Conservation (phyloP, 2,888 invertebrate species). For the Erpobdella octoculata region DNA sequence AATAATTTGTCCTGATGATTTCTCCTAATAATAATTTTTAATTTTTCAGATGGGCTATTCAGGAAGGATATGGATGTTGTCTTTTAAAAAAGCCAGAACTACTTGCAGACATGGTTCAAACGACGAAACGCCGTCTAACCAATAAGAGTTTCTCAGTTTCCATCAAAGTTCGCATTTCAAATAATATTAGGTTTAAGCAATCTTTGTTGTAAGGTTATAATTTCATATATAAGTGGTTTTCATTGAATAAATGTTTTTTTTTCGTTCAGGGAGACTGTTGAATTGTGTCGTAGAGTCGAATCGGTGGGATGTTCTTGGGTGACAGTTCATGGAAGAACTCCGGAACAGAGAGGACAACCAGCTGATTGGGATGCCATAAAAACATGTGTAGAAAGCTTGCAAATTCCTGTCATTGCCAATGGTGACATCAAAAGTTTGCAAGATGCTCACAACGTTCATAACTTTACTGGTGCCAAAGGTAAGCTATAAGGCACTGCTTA, state of each 20-base stretch:
- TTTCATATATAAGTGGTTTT: slow-evolving; percentile 8
- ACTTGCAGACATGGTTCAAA: slow-evolving; percentile 70
- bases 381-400: slow-evolving; percentile 64
- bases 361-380: slow-evolving; percentile 65
- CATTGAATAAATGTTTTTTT: not conserved
- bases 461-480: slow-evolving; percentile 64
- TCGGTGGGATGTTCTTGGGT: slow-evolving; percentile 79
- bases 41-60: slow-evolving; percentile 70
- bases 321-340: slow-evolving; percentile 84
- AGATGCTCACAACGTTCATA: slow-evolving; percentile 65
- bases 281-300: slow-evolving; percentile 71
- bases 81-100: slow-evolving; percentile 73
- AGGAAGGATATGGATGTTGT: slow-evolving; percentile 79
- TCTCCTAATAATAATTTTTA: slow-evolving; percentile 16
- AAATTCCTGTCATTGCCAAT: slow-evolving; percentile 81
- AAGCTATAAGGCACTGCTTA: too few relatives aligned
- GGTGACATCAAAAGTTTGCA: slow-evolving; percentile 72
- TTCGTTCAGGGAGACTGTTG: slow-evolving; percentile 60
- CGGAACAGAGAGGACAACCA: slow-evolving; percentile 66
- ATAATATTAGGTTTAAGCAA: slow-evolving; percentile 58
- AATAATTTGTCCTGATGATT: too few relatives aligned
- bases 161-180: slow-evolving; percentile 77
- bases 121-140: slow-evolving; percentile 66
- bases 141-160: slow-evolving; percentile 72
- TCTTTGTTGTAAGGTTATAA: not conserved